Percentiles rank a stretch among this genome's conserved stretches.
Evolutionary conservation across 1,140 invertebrate genomes (phyloP).

Genomic region (Pseudomyrmex gracilis): DNA sequence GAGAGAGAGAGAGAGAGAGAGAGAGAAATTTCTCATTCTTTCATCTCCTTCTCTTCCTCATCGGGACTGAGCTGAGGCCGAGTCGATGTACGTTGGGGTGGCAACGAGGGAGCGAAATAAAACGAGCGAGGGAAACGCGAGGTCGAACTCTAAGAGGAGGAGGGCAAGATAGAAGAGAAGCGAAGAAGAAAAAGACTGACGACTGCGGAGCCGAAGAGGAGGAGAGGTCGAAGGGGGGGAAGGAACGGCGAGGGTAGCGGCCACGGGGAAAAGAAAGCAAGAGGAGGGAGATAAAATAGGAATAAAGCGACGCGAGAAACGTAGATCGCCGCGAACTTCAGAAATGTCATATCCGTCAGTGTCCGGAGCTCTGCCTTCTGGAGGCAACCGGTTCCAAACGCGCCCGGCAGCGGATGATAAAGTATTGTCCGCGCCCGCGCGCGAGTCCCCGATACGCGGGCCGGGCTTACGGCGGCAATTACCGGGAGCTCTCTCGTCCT

Average conservation of each 20-base stretch:
- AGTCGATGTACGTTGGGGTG: conserved; percentile 45
- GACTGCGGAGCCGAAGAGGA: conserved; percentile 23
- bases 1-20: conserved; percentile 18
- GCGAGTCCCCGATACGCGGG: conserved; percentile 27
- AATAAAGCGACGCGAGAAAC: conserved; percentile 63
- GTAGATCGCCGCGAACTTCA: conserved; percentile 77
- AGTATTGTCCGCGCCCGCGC: conserved; percentile 28
- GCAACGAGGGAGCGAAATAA: conserved; percentile 55
- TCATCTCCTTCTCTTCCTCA: not conserved
- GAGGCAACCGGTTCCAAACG: conserved; percentile 69
- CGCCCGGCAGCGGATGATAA: conserved; percentile 25
- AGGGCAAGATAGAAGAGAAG: conserved; percentile 45
- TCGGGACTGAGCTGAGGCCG: conserved; percentile 28
- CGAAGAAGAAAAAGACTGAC: conserved; percentile 56
- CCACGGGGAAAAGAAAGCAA: conserved; percentile 52
- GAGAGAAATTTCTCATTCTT: conserved; percentile 44
- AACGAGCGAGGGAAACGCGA: conserved; percentile 39
- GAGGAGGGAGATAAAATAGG: conserved; percentile 50
- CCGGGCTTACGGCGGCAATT: conserved; percentile 12
- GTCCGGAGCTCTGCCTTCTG: conserved; percentile 71
- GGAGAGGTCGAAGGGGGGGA: not conserved
- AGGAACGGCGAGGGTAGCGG: conserved; percentile 32
- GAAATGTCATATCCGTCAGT: conserved; percentile 83
- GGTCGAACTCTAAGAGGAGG: conserved; percentile 36
- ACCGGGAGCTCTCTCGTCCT: conserved; percentile 26